Evolutionary conservation across 2,888 invertebrate species (phyloP), one percentile per base, ranked within the genome.

Genomic region (Diarsia brunnea): DNA sequence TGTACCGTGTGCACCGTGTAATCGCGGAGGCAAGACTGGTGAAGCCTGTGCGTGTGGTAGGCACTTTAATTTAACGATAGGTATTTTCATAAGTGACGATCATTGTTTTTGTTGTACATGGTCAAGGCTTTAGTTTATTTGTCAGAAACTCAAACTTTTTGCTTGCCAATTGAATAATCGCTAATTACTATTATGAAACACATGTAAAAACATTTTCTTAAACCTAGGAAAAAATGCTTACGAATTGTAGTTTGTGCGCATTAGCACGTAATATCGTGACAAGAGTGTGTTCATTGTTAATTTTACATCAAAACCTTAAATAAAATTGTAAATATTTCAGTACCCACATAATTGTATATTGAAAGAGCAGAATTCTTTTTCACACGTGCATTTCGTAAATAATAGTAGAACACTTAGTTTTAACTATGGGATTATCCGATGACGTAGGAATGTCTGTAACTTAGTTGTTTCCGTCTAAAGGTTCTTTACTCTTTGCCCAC

Each of bases 401-500:
- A 55, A 51, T 69, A 78, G 75, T 47, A 24, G 27, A 53, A n/a
- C 7, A n/a, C 14, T n/a, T 27, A 14, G 19, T 8, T 38, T 1
- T 31, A 58, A 31, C 16, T 61, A 69, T 77, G 61, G 55, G 51
- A 53, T 66, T 69, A 69, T 49, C 69, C 83, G 24, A 31, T 73
- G 68, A 83, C 69, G 79, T 64, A 51, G n/a, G 24, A 71, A 24
- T 61, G 51, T 47, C 16, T 67, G 45, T 69, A 69, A 60, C 21
- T 21, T 38, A 45, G 8, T 53, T 60, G 19, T 69, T 16, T 38
- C 14, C 10, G 7, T n/a, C 19, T 21, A 27, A 61, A 72, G 45
- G 82, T 72, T 61, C 27, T 69, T 51, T 75, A 77, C 63, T n/a
- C 64, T 76, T 63, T 73, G 67, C n/a, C 45, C 58, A 67, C 53